A percentile compares a stretch with the other conserved stretches of the same genome.
Conservation (phyloP, 2,888 invertebrate genomes). For the Macrophya alboannulata region DNA sequence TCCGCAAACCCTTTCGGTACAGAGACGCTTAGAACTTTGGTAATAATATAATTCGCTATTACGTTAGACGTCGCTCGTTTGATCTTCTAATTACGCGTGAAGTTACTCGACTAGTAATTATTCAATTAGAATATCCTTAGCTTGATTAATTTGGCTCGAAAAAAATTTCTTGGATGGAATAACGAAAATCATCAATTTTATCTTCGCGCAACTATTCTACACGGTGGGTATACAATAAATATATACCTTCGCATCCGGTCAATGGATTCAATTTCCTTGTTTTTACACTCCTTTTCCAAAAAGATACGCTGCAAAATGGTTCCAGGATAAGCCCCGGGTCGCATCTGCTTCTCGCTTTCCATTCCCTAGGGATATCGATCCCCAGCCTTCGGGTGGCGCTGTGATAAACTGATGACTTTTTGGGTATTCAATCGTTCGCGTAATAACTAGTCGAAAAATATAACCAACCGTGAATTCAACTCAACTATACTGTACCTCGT, state of each 20-base stretch:
- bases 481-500: neutral
- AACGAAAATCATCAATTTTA: neutral
- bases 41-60: slow-evolving; percentile 1
- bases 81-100: slow-evolving; percentile 13
- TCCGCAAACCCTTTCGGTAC: neutral
- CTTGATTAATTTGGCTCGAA: neutral
- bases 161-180: neutral
- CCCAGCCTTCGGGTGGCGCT: neutral
- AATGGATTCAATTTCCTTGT: slow-evolving; percentile 30
- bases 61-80: neutral
- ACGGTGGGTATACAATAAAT: no score
- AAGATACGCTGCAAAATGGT: slow-evolving; percentile 2
- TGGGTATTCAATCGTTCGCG: slow-evolving; percentile 21
- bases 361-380: slow-evolving; percentile 40
- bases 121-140: neutral
- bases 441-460: neutral
- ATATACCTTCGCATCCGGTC: neutral
- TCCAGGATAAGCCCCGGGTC: slow-evolving; percentile 28
- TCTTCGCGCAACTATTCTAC: neutral
- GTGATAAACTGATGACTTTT: slow-evolving; percentile 41
- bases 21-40: slow-evolving; percentile 5
- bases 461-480: neutral
- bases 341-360: slow-evolving; percentile 37
- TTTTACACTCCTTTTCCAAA: slow-evolving; percentile 14
- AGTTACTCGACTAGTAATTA: neutral